Evolutionary conservation across 2,797 vertebrate genomes (phyloP), one percentile per base, ranked within the genome.

Genomic region (Anisognathus igniventris): DNA sequence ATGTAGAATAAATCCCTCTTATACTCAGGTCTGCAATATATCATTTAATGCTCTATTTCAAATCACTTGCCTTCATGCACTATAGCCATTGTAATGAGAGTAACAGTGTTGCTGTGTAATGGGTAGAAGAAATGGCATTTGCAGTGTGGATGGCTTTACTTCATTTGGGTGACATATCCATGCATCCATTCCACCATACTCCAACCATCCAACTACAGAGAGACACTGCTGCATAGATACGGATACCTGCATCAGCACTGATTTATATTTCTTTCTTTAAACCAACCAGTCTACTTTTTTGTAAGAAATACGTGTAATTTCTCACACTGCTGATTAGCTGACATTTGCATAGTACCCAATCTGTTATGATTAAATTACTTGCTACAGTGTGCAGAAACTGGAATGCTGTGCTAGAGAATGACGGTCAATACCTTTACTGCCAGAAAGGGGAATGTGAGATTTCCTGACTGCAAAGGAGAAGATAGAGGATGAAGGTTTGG

Each of bases 151-250:
- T 42, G 39, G 48, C n/a, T 75, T 76, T 73, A 42, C 8, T 88
- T 62, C 0, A 0, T 54, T 54, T 53, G n/a, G 6, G 31, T 67
- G 25, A 45, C 11, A 20, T 13, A n/a, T 60, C 71, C 31, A 18
- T 58, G n/a, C 30, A 65, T 33, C 39, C 58, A 61, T 72, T 61
- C 19, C 1, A 2, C 17, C n/a, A 44, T 9, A 2, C 10, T 31
- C 15, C 44, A 58, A 22, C 21, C 33, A 68, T 48, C 31, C 0
- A 0, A 6, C 27, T 40, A 47, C 0, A 4, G 1, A 40, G 27
- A 42, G 45, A 47, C 1, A 9, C 4, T 44, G 19, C 31, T 44
- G 47, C 0, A 0, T 7, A 54, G n/a, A 30, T 53, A 66, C 0
- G 40, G 53, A 33, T 50, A 65, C 5, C 31, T 33, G 25, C 50